Conservation (phyloP, 2,888 invertebrate genomes). For the Ectemnius cavifrons region DNA sequence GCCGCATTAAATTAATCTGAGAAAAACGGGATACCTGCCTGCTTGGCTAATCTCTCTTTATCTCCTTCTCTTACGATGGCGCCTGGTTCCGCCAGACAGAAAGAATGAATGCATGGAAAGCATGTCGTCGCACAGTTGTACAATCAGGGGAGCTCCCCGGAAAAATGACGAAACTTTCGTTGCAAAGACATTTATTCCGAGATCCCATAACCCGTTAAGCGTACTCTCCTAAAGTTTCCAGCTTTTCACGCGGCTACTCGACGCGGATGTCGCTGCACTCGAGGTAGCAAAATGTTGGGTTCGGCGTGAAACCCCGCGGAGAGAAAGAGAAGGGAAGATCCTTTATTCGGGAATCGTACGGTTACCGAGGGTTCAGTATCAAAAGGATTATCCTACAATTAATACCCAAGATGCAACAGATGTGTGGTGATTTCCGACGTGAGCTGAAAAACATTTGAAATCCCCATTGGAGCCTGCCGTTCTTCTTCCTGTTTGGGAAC, state of each 20-base stretch:
- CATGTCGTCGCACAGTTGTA: too few relatives aligned
- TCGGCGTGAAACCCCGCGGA: neutral
- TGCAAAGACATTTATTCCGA: neutral
- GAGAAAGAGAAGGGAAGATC: conserved; percentile 19
- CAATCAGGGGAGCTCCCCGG: too few relatives aligned
- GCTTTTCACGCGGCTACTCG: conserved; percentile 13
- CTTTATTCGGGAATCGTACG: conserved; percentile 38
- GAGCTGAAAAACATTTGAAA: conserved; percentile 51
- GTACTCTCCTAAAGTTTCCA: conserved; percentile 4
- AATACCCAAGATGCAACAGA: conserved; percentile 71
- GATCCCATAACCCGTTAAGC: too few relatives aligned
- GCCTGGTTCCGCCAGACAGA: too few relatives aligned
- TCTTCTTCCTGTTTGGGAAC: neutral
- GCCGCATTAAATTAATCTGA: conserved; percentile 41
- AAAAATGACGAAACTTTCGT: conserved; percentile 2
- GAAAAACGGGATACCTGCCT: conserved; percentile 8
- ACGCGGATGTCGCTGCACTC: conserved; percentile 9
- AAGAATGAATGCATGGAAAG: too few relatives aligned
- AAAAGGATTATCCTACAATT: conserved; percentile 73
- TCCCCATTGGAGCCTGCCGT: conserved; percentile 15
- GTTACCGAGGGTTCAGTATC: conserved; percentile 53
- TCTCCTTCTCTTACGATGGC: too few relatives aligned
- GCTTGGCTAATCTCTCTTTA: too few relatives aligned
- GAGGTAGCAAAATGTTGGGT: too few relatives aligned
- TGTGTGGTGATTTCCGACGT: conserved; percentile 63